A percentile compares a stretch with the other conserved stretches of the same genome.
These are phyloP conservation scores for Cataglyphis livida DNA, from an alignment of 2,888 invertebrate species.

Conservation along the genomic window DNA sequence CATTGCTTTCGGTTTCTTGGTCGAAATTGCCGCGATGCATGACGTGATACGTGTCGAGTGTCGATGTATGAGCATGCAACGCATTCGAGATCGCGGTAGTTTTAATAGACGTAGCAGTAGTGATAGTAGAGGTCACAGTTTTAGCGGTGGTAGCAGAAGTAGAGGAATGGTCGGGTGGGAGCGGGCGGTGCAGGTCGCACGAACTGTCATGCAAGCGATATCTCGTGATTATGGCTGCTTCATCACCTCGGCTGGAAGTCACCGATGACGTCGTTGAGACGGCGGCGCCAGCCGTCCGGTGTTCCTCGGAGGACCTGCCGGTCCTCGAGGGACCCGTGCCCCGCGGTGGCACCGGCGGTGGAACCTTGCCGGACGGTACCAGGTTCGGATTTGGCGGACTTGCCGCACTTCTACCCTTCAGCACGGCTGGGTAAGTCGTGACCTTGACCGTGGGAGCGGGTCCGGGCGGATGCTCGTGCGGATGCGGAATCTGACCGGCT, in stretches of 20 bases:
- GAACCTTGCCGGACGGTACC: conserved; percentile 88
- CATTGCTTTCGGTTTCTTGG: background rate
- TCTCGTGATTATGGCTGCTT: conserved; percentile 75
- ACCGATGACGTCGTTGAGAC: conserved; percentile 74
- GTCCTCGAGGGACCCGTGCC: conserved; percentile 85
- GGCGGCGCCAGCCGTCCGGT: conserved; percentile 68
- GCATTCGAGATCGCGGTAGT: conserved; percentile 34
- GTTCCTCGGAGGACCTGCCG: conserved; percentile 75
- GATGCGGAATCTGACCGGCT: conserved; percentile 73
- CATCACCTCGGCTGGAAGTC: conserved; percentile 83
- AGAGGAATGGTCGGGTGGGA: conserved; percentile 60
- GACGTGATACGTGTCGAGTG: conserved; percentile 54
- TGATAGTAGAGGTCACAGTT: conserved; percentile 43
- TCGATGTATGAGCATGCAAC: conserved; percentile 64
- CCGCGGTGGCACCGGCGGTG: conserved; percentile 95
- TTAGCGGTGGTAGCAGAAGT: conserved; percentile 46
- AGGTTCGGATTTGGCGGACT: conserved; percentile 88
- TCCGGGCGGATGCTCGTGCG: conserved; percentile 65
- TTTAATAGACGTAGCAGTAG: conserved; percentile 33
- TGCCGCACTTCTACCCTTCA: conserved; percentile 88
- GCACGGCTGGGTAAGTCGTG: conserved; percentile 90
- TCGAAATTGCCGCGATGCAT: conserved; percentile 4
- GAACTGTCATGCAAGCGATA: conserved; percentile 79
- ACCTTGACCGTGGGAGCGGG: conserved; percentile 67
- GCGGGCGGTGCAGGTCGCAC: conserved; percentile 68